Evolutionary conservation across 2,888 invertebrate genomes (phyloP).

Genomic region (Seira musarum): DNA sequence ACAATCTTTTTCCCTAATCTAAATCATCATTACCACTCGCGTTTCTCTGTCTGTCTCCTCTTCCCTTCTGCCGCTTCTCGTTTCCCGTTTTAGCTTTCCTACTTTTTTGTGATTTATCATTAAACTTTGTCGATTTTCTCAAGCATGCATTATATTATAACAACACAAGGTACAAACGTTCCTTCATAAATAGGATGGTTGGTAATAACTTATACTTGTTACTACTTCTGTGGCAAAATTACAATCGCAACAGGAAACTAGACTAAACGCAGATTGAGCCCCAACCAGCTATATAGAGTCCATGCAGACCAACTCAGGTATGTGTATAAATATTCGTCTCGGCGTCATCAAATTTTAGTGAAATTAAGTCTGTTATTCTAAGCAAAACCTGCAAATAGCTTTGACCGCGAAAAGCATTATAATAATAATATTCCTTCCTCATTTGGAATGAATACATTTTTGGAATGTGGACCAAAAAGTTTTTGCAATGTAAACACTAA

Average conservation of each 20-base stretch:
- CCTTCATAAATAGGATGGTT: too few relatives aligned
- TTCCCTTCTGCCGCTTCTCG: background rate
- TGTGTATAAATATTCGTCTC: constrained; percentile 2
- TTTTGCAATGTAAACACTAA: background rate
- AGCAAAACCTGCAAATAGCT: background rate
- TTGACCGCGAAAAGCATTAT: background rate
- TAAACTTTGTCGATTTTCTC: constrained; percentile 50
- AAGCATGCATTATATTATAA: background rate
- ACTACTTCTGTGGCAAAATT: background rate
- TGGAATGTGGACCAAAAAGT: background rate
- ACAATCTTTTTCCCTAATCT: constrained; percentile 32
- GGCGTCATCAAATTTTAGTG: background rate
- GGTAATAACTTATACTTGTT: background rate
- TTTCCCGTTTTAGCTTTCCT: constrained; percentile 2
- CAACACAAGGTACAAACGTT: background rate
- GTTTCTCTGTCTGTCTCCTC: constrained; percentile 20
- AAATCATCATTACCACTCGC: constrained; percentile 45
- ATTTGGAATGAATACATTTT: too few relatives aligned
- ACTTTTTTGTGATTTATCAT: constrained; percentile 42
- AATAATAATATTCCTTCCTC: background rate
- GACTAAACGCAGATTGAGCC: background rate
- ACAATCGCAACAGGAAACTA: constrained; percentile 3
- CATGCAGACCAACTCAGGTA: too few relatives aligned
- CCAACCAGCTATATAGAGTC: too few relatives aligned
- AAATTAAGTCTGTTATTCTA: background rate